phyloP scores from a whole-genome alignment of 2,113 vertebrate species.

The Raja brachyura region DNA sequence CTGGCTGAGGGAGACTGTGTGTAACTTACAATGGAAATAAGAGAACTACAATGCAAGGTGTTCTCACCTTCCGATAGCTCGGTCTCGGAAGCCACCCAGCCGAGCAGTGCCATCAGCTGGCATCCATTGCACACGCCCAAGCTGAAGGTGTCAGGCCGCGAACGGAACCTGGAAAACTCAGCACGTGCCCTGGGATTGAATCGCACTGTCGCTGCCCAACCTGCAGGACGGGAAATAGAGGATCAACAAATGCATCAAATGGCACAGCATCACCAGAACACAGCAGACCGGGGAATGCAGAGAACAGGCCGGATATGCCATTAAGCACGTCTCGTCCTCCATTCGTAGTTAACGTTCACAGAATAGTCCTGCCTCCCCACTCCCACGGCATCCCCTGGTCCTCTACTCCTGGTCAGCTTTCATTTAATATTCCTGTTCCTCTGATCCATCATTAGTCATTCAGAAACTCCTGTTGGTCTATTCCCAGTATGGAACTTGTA shows the following conservation, averaged over 20 bases:
- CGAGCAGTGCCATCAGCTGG: slow-evolving; percentile 76
- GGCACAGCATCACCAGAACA: not conserved
- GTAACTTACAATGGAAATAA: not conserved
- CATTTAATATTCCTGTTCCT: not conserved
- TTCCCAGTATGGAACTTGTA: too few relatives aligned
- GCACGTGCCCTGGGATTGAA: slow-evolving; percentile 63
- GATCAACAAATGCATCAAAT: not conserved
- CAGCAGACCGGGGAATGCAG: too few relatives aligned
- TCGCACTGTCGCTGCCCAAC: slow-evolving; percentile 76
- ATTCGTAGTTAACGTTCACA: too few relatives aligned
- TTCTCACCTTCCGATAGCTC: not conserved
- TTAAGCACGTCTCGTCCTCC: too few relatives aligned
- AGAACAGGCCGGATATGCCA: too few relatives aligned
- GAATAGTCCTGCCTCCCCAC: too few relatives aligned
- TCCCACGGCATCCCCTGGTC: too few relatives aligned
- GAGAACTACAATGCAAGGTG: not conserved
- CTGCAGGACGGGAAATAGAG: slow-evolving; percentile 48
- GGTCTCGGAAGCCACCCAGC: slow-evolving; percentile 66
- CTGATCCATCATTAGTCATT: not conserved
- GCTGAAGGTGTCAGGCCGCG: slow-evolving; percentile 71
- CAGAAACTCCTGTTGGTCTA: not conserved
- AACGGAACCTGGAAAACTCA: slow-evolving; percentile 68
- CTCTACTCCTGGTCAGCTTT: too few relatives aligned
- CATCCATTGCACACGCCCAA: slow-evolving; percentile 86
- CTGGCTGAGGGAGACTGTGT: too few relatives aligned